Percentiles rank a stretch among this genome's conserved stretches.
Evolutionary conservation across 2,797 vertebrate genomes (phyloP).

Genomic region (Pseudopleuronectes americanus): DNA sequence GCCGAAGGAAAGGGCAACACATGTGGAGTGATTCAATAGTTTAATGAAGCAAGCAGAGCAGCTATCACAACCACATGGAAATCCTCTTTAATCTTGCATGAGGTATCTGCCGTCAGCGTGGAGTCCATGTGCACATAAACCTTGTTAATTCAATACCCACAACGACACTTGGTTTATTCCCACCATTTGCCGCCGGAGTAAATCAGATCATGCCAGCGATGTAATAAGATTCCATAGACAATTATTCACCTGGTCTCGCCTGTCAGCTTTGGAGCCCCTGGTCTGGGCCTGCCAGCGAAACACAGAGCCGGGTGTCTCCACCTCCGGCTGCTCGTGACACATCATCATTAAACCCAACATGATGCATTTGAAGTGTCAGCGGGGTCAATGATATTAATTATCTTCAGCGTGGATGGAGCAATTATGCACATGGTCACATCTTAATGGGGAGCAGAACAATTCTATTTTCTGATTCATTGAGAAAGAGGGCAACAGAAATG

Average conservation of each 20-base stretch:
- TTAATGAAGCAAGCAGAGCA: constrained; percentile 49
- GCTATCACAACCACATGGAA: constrained; percentile 52
- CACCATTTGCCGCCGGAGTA: constrained; percentile 71
- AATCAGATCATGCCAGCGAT: constrained; percentile 74
- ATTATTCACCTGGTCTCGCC: constrained; percentile 76
- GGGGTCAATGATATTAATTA: constrained; percentile 77
- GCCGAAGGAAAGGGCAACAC: neutral
- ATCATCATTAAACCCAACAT: constrained; percentile 75
- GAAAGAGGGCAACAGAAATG: constrained; percentile 2
- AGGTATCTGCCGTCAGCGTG: constrained; percentile 60
- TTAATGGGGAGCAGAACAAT: constrained; percentile 57
- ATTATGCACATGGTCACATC: constrained; percentile 56
- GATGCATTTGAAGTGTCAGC: constrained; percentile 73
- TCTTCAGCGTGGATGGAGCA: constrained; percentile 57
- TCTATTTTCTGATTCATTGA: constrained; percentile 62
- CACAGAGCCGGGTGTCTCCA: constrained; percentile 60
- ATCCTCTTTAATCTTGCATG: constrained; percentile 66
- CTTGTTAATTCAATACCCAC: constrained; percentile 71
- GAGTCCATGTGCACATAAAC: constrained; percentile 70
- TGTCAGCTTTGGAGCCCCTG: constrained; percentile 73
- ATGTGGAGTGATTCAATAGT: constrained; percentile 35
- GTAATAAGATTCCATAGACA: constrained; percentile 76
- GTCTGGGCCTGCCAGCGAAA: constrained; percentile 63
- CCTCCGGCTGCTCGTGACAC: constrained; percentile 72
- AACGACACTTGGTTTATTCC: constrained; percentile 60